Percentiles rank a stretch among this genome's conserved stretches.
phyloP scores from a whole-genome alignment of 2,888 invertebrate species.

The Amphipoea lucens region DNA sequence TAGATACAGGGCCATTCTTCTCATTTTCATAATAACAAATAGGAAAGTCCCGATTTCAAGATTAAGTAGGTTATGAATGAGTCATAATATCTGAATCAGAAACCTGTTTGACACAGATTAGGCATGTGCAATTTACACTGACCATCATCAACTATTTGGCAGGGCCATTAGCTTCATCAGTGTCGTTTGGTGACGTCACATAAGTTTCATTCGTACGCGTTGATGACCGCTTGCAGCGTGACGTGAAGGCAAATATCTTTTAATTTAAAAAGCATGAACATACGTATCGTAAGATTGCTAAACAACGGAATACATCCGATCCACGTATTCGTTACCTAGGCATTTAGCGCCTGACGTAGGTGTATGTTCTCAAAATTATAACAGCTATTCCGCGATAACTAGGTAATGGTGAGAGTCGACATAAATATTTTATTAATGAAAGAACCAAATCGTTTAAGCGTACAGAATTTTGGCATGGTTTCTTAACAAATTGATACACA shows the following conservation, averaged over 20 bases:
- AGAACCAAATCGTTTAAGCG: conserved; percentile 2
- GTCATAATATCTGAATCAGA: conserved; percentile 32
- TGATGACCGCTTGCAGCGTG: conserved; percentile 44
- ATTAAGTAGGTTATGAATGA: conserved; percentile 27
- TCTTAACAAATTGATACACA: conserved; percentile 9
- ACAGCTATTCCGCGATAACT: conserved; percentile 22
- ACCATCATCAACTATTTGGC: conserved; percentile 65
- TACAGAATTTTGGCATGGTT: conserved; percentile 1
- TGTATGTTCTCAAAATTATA: conserved; percentile 36
- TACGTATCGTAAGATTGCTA: conserved; percentile 29
- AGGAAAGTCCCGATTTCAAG: conserved; percentile 1
- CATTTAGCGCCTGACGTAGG: conserved; percentile 20
- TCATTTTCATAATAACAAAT: neutral
- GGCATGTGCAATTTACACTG: conserved; percentile 51
- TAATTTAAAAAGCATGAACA: conserved; percentile 47
- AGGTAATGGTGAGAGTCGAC: conserved; percentile 29
- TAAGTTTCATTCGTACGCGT: conserved; percentile 47
- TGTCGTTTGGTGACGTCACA: conserved; percentile 59
- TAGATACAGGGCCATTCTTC: neutral
- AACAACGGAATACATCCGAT: conserved; percentile 32
- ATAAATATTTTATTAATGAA: conserved; percentile 24
- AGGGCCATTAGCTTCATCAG: conserved; percentile 42
- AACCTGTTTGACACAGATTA: conserved; percentile 37
- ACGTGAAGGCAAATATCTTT: conserved; percentile 37
- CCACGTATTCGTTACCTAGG: conserved; percentile 31